Evolutionary conservation across 2,113 vertebrate species (phyloP), one percentile per base, ranked within the genome.

Genomic region (Pachypanchax playfairii): DNA sequence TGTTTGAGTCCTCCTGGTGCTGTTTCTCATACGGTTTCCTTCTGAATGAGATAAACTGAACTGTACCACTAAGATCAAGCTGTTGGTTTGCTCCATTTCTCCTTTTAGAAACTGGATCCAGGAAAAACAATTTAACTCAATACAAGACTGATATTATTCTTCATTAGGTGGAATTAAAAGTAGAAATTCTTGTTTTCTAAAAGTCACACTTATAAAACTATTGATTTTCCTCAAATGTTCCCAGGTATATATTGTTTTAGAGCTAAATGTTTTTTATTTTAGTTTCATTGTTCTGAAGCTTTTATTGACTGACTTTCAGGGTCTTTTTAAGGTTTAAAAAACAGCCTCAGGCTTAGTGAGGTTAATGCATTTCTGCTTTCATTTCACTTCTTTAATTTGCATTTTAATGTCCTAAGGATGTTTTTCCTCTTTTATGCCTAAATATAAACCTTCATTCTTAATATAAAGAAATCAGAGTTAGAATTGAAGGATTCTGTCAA

Each of bases 341-440:
- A 10, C 13, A 15, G 50, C 50, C 50, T 22, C 10, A 3, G 38
- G 52, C 36, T 18, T 18, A 6, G 24, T 6, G 11, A 17, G 25
- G 38, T 41, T 20, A 56, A 56, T 42, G 26, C 5, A 9, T 18
- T 56, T 42, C 38, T n/a, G 25, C 38, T 20, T 42, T 42, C 12
- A 22, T 38, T 42, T 41, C 8, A 20, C 36, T n/a, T 10, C 9
- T 6, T 28, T 13, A 22, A 41, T 41, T 41, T 26, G 24, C 36
- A 56, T 41, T 42, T 56, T 26, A 20, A 42, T 56, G 25, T 41
- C 42, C 42, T 12, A n/a, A 41, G 39, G 38, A 24, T 29, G n/a
- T 20, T 42, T 20, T 42, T 42, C n/a, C 1, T 28, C 9, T 41
- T 41, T 42, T 28, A 26, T 54, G 5, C 22, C 39, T 11, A 25